Conservation (phyloP, 92 coral and sea anemone genomes). For the Blastomussa wellsi region DNA sequence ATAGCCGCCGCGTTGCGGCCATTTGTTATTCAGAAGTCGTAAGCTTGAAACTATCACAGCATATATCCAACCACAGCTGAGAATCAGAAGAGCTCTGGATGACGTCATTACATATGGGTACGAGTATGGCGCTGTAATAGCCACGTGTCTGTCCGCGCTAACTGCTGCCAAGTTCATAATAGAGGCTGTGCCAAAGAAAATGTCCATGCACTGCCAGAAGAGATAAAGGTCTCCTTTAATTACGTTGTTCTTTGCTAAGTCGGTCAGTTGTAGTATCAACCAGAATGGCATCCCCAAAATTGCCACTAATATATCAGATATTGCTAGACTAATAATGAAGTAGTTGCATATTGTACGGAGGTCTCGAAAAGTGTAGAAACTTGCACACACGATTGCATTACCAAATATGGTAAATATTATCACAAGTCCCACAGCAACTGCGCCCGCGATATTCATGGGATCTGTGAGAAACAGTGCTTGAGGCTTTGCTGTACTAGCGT, state of each 20-base stretch:
- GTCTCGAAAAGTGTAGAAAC: conserved; percentile 88
- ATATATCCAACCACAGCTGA: conserved; percentile 77
- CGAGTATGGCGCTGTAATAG: conserved; percentile 86
- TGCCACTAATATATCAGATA: conserved; percentile 89
- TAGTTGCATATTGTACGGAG: conserved; percentile 94
- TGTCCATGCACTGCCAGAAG: conserved; percentile 80
- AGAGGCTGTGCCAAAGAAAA: conserved; percentile 79
- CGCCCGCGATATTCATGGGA: conserved; percentile 66
- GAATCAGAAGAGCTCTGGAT: conserved; percentile 71
- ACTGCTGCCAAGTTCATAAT: conserved; percentile 88
- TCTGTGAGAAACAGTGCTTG: conserved; percentile 31
- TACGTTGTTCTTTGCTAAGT: conserved; percentile 38
- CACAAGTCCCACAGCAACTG: conserved; percentile 73
- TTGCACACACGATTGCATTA: conserved; percentile 85
- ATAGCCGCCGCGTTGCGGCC: conserved; percentile 59
- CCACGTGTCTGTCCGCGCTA: conserved; percentile 89
- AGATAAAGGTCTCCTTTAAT: conserved; percentile 28
- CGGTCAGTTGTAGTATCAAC: conserved; percentile 74
- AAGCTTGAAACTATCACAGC: conserved; percentile 70
- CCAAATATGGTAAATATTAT: conserved; percentile 85
- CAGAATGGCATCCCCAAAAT: conserved; percentile 86
- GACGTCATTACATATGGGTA: conserved; percentile 86
- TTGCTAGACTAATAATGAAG: conserved; percentile 83
- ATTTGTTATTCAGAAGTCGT: conserved; percentile 42
- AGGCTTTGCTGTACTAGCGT: neutral